Evolutionary conservation across 2,888 invertebrate species (phyloP).

Genomic region (Pyrrhia umbra): DNA sequence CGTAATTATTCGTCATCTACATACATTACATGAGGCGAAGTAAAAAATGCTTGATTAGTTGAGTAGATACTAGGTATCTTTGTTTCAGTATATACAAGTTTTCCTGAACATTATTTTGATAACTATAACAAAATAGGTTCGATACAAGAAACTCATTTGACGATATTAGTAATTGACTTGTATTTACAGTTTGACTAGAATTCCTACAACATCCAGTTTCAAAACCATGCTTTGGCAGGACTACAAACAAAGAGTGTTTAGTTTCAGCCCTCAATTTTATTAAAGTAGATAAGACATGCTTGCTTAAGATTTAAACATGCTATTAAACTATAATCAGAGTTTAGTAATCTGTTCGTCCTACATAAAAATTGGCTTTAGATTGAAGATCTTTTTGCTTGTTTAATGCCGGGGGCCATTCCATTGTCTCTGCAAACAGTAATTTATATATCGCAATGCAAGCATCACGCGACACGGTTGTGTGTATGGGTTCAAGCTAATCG

Average conservation of each 20-base stretch:
- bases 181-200: conserved; percentile 19
- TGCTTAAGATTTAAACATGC: conserved; percentile 65
- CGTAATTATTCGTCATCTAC: not conserved
- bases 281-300: conserved; percentile 49
- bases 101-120: not conserved
- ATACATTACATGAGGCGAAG: not conserved
- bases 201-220: conserved; percentile 17
- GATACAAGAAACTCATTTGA: conserved; percentile 13
- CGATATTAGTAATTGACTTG: conserved; percentile 6
- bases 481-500: conserved; percentile 74
- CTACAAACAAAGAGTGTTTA: conserved; percentile 22
- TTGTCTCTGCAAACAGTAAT: conserved; percentile 78
- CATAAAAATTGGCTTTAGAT: conserved; percentile 73
- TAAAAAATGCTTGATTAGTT: not conserved
- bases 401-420: conserved; percentile 70
- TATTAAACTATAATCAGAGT: conserved; percentile 62
- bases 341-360: conserved; percentile 71
- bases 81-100: not conserved
- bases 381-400: conserved; percentile 71
- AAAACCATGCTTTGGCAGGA: conserved; percentile 12
- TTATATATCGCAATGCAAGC: conserved; percentile 75
- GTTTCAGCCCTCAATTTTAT: conserved; percentile 19
- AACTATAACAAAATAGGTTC: not conserved
- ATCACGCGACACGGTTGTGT: conserved; percentile 75
- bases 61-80: not conserved